Evolutionary conservation across 2,797 vertebrate genomes (phyloP), one percentile per base, ranked within the genome.

Genomic region (Neopelma chrysocephalum): DNA sequence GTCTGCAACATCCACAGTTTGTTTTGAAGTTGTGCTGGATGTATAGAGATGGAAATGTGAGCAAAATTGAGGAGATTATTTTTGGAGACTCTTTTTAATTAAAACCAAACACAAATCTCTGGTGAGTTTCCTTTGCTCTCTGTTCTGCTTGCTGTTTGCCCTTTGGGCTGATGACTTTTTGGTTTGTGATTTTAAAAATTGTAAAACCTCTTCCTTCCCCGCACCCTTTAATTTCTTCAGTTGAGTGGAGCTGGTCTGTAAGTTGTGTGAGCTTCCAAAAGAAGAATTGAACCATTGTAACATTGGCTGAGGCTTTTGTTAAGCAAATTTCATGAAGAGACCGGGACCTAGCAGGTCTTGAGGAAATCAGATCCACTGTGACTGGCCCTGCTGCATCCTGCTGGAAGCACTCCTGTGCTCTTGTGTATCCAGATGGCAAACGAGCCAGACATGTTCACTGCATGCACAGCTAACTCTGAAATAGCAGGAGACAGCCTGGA

Each of bases 1-100:
- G 98, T 98, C 98, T 98, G 98, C 98, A 98, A 98, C 98, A 98
- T 98, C 97, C 95, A 96, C 58, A 27, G 94, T 93, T 90, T 93
- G 95, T 92, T 93, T 70, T 91, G 90, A 94, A 93, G 92, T 90
- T 93, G 87, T 82, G 84, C 69, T 87, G 60, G 77, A 22, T 87
- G 70, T 84, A 87, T 87, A 75, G 70, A 92, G 72, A 90, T 96
- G 75, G 93, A 89, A 92, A 88, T 80, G 81, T 25, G 27, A 94
- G 36, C 77, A 80, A 89, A 89, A 90, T 21, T 6, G 82, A 92
- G 73, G 58, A 47, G 2, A 34, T 77, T 31, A 12, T 43, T 60
- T 92, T 47, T 53, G 20, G 69, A 47, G 22, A 20, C 12, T 48
- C 12, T 43, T 88, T 83, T 71, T 48, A 60, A 66, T 78, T 40